Conservation (phyloP, 1,140 invertebrate genomes). For the Drosophila micromelanica region DNA sequence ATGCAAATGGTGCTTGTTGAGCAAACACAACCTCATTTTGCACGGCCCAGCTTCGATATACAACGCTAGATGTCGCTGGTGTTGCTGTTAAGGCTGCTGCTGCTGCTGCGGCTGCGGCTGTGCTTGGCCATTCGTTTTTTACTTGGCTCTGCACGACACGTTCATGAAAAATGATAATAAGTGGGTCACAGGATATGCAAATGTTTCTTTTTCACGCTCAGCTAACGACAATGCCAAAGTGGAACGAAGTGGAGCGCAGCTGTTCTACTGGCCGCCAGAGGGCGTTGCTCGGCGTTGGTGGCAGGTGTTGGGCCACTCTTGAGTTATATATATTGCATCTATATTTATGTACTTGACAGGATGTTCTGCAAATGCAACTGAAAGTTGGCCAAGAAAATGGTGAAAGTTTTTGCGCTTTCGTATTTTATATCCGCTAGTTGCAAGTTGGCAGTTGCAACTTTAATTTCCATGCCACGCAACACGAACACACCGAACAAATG, state of each 20-base stretch:
- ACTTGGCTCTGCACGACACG: conserved; percentile 42
- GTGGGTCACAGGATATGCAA: conserved; percentile 83
- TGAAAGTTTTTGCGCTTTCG: conserved; percentile 66
- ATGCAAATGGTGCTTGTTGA: conserved; percentile 69
- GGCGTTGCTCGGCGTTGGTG: conserved; percentile 28
- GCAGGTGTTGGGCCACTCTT: conserved; percentile 45
- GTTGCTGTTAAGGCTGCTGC: conserved; percentile 20
- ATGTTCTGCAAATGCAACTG: conserved; percentile 73
- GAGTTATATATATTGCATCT: conserved; percentile 46
- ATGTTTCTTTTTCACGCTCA: conserved; percentile 81
- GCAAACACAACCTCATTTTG: conserved; percentile 76
- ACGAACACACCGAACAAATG: conserved; percentile 5
- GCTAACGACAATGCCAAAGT: conserved; percentile 43
- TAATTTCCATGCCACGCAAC: conserved; percentile 44
- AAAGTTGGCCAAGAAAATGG: conserved; percentile 78
- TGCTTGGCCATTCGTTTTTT: conserved; percentile 31
- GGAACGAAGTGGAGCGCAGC: conserved; percentile 36
- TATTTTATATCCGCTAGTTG: conserved; percentile 43
- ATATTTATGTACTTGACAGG: conserved; percentile 52
- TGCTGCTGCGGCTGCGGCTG: conserved; percentile 33
- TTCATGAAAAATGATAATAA: conserved; percentile 82
- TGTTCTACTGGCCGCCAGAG: conserved; percentile 56
- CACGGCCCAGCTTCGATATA: not conserved
- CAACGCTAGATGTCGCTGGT: conserved; percentile 45
- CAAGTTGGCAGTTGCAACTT: conserved; percentile 48